These are phyloP conservation scores for Sipha flava DNA, from an alignment of 1,140 invertebrate species.

Conservation along the genomic window DNA sequence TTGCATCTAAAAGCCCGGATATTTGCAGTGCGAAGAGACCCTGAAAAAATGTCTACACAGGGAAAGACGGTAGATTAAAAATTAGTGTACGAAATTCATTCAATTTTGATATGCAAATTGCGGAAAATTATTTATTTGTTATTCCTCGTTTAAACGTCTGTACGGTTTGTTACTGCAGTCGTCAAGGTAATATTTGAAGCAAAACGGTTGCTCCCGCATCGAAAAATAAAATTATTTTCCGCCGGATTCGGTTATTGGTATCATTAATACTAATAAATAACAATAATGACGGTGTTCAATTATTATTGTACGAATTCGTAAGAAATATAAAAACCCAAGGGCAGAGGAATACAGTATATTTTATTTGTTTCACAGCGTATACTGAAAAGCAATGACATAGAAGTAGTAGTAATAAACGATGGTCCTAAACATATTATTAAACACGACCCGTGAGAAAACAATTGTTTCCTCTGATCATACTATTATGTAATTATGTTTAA, in stretches of 20 bases:
- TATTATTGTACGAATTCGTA: not conserved
- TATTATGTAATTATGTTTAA: no score
- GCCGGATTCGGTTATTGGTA: not conserved
- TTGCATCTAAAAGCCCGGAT: not conserved
- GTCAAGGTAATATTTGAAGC: not conserved
- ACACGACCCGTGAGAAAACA: constrained; percentile 27
- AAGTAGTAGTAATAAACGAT: not conserved
- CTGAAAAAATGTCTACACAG: not conserved
- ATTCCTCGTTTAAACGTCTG: no score
- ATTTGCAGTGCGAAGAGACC: not conserved
- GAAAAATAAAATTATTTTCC: not conserved
- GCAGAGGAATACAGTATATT: not conserved
- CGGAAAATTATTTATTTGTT: no score
- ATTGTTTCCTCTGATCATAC: not conserved
- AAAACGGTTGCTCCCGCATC: not conserved
- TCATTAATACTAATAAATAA: not conserved
- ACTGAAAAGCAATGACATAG: not conserved
- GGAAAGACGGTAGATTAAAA: not conserved
- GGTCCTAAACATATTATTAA: not conserved
- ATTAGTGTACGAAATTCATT: not conserved
- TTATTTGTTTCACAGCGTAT: not conserved
- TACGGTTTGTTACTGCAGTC: no score
- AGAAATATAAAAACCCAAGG: not conserved
- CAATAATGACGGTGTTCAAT: not conserved
- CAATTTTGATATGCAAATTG: not conserved